phyloP scores from a whole-genome alignment of 1,140 invertebrate species.

The Dolichoris vasculosae region DNA sequence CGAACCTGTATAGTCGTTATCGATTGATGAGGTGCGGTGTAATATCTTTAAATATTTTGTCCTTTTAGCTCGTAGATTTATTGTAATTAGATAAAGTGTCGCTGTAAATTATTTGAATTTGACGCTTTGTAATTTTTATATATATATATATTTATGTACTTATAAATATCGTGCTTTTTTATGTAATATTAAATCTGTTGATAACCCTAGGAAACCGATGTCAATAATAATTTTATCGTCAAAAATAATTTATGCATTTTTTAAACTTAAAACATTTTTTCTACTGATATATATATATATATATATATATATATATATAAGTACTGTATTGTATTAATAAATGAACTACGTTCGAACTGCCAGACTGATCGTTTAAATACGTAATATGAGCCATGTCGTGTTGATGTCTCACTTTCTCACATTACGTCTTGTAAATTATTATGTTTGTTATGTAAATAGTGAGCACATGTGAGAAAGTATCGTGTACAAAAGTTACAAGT shows the following conservation, averaged over 20 bases:
- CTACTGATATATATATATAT: slow-evolving; percentile 24
- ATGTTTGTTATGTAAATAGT: slow-evolving; percentile 50
- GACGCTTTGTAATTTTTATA: slow-evolving; percentile 14
- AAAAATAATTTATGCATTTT: slow-evolving; percentile 38
- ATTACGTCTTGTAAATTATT: slow-evolving; percentile 47
- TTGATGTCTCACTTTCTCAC: slow-evolving; percentile 3
- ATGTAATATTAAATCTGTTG: slow-evolving; percentile 34
- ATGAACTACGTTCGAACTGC: slow-evolving; percentile 38
- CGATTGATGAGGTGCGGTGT: slow-evolving; percentile 57
- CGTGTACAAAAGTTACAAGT: slow-evolving; percentile 46
- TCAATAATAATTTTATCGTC: slow-evolving; percentile 11
- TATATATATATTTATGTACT: slow-evolving; percentile 34
- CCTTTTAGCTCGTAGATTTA: not conserved
- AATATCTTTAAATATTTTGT: slow-evolving; percentile 54
- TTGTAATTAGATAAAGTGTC: slow-evolving; percentile 7
- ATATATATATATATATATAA: not conserved
- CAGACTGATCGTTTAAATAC: slow-evolving; percentile 46
- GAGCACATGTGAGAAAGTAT: not conserved
- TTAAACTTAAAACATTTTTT: slow-evolving; percentile 41
- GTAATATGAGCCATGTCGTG: slow-evolving; percentile 32
- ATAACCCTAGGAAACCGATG: not conserved
- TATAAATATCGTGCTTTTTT: slow-evolving; percentile 32
- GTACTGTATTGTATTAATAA: slow-evolving; percentile 7
- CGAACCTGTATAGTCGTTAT: slow-evolving; percentile 63
- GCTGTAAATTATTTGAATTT: slow-evolving; percentile 47